Conservation (phyloP, 2,888 invertebrate species). For the Galerucella pusilla region DNA sequence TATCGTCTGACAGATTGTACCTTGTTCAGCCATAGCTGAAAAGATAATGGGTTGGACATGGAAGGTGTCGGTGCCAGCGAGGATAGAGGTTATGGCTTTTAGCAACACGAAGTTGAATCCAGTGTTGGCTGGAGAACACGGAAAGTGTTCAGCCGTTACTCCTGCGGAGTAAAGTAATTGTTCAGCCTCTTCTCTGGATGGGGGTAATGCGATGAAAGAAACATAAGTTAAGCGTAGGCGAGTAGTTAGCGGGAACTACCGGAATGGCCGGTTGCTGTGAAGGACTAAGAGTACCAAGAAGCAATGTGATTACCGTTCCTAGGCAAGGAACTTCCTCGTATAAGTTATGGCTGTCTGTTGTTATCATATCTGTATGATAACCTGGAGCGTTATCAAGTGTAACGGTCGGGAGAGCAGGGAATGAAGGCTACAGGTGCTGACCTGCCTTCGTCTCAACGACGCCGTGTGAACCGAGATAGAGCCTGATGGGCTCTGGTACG, state of each 20-base stretch:
- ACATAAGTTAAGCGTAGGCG: background rate
- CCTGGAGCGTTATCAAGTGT: background rate
- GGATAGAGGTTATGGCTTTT: too few species aligned
- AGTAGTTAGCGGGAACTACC: background rate
- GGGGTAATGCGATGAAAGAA: background rate
- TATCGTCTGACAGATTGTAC: too few species aligned
- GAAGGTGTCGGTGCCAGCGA: too few species aligned
- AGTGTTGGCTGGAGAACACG: too few species aligned
- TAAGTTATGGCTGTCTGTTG: background rate
- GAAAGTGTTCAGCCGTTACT: background rate
- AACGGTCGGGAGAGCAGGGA: background rate
- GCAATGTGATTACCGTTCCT: background rate
- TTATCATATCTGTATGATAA: background rate
- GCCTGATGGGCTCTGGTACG: constrained; percentile 1
- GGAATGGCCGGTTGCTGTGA: background rate
- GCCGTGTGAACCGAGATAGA: background rate
- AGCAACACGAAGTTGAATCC: too few species aligned
- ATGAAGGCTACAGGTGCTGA: constrained; percentile 9
- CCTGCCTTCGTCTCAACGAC: background rate
- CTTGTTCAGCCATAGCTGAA: too few species aligned
- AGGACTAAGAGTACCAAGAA: too few species aligned
- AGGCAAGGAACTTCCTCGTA: constrained; percentile 1
- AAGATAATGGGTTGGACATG: too few species aligned
- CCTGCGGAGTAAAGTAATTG: background rate
- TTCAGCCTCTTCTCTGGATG: background rate